phyloP scores from a whole-genome alignment of 2,113 vertebrate genomes.

The Nothoprocta perdicaria region DNA sequence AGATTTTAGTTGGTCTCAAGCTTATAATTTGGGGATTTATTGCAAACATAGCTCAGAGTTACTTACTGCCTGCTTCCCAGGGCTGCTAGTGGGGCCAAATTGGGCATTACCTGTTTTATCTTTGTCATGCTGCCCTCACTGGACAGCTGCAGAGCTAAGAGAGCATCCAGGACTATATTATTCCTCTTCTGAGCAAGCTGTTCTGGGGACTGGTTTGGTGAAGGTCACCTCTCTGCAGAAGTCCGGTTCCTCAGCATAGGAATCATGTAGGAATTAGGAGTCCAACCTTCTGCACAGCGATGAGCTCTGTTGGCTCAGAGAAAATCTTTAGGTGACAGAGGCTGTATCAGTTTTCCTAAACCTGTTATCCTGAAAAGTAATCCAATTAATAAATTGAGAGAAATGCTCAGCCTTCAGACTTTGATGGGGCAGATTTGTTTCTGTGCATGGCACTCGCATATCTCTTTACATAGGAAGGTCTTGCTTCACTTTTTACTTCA shows the following conservation, averaged over 20 bases:
- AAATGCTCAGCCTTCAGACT: not conserved
- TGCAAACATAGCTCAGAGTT: not conserved
- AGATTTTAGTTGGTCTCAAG: not conserved
- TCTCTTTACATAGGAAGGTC: not conserved
- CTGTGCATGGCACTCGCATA: not conserved
- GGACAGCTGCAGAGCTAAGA: slow-evolving; percentile 19
- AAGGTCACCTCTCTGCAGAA: not conserved
- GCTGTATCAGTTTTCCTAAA: not conserved
- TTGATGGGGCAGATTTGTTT: not conserved
- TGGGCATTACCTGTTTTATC: not conserved
- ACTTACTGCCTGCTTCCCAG: not conserved
- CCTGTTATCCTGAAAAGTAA: not conserved
- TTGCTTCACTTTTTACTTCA: not conserved
- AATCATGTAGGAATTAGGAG: not conserved
- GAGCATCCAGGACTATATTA: not conserved
- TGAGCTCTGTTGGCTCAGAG: not conserved
- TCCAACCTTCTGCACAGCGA: not conserved
- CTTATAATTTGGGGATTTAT: not conserved
- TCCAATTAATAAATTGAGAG: not conserved
- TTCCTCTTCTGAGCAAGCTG: not conserved
- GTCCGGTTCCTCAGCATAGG: not conserved
- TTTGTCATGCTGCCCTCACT: not conserved
- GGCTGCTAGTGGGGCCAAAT: not conserved
- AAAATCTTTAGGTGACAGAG: not conserved
- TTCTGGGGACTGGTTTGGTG: not conserved